A percentile compares a stretch with the other conserved stretches of the same genome.
Conservation (phyloP, 2,797 vertebrate genomes). For the Aulostomus chinensis region DNA sequence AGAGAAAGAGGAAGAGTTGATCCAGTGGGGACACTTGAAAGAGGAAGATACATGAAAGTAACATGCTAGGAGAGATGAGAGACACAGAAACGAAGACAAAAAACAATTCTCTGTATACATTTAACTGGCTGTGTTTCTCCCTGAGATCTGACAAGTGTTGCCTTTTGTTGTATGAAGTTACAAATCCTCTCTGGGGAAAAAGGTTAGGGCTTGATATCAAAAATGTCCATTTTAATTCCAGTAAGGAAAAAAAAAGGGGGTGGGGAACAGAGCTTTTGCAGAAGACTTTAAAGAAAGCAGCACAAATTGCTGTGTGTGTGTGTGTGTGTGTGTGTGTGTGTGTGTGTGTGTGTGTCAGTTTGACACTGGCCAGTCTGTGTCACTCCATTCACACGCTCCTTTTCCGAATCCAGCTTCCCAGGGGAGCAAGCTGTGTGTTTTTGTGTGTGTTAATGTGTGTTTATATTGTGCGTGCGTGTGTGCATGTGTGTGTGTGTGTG, state of each 20-base stretch:
- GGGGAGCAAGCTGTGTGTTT: neutral
- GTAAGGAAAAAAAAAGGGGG: neutral
- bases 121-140: neutral
- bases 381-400: slow-evolving; percentile 57
- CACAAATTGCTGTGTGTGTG: too few species aligned
- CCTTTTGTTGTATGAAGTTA: slow-evolving; percentile 1
- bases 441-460: slow-evolving; percentile 5
- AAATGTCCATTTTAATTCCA: slow-evolving; percentile 1
- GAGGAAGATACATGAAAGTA: neutral
- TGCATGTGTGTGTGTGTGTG: neutral
- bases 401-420: slow-evolving; percentile 26
- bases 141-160: neutral
- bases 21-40: neutral
- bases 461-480: too few species aligned
- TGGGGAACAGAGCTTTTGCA: too few species aligned
- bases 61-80: neutral
- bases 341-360: slow-evolving; percentile 10
- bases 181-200: neutral
- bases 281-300: too few species aligned
- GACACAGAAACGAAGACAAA: neutral
- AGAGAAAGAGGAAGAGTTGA: neutral
- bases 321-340: neutral
- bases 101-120: neutral
- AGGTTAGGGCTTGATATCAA: neutral
- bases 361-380: slow-evolving; percentile 35